phyloP scores from a whole-genome alignment of 2,113 vertebrate genomes.

The Poeciliopsis occidentalis region DNA sequence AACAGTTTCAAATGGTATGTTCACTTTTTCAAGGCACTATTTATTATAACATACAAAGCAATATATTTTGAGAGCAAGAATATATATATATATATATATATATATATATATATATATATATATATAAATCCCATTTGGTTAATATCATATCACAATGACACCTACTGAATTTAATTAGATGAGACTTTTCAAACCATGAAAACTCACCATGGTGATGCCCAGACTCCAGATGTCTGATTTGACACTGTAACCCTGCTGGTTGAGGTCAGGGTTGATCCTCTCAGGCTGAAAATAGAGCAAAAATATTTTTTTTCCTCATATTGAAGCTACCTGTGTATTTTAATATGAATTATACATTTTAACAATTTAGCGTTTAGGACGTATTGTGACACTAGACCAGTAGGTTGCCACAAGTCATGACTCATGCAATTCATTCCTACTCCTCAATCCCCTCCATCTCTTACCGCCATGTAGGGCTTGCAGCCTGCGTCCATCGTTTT shows the following conservation, averaged over 20 bases:
- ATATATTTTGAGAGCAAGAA: no score
- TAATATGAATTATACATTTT: not conserved
- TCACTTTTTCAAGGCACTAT: no score
- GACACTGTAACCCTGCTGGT: slow-evolving; percentile 98
- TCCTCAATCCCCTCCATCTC: slow-evolving; percentile 31
- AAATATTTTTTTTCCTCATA: no score
- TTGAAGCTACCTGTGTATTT: not conserved
- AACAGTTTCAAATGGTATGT: no score
- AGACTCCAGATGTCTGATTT: slow-evolving; percentile 99
- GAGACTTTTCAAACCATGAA: not conserved
- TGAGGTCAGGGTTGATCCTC: slow-evolving; percentile 98
- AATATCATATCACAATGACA: no score
- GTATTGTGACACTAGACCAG: not conserved
- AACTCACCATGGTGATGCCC: slow-evolving; percentile 94
- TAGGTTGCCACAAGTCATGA: not conserved
- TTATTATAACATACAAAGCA: no score
- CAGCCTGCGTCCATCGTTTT: slow-evolving; percentile 98
- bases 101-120: no score
- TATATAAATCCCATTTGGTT: no score
- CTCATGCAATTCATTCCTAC: not conserved
- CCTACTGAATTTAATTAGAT: not conserved
- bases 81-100: no score
- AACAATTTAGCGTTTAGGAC: not conserved
- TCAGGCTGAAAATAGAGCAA: slow-evolving; percentile 84
- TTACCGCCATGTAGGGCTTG: slow-evolving; percentile 99